phyloP scores from a whole-genome alignment of 2,888 invertebrate species.

The Philaethria dido region DNA sequence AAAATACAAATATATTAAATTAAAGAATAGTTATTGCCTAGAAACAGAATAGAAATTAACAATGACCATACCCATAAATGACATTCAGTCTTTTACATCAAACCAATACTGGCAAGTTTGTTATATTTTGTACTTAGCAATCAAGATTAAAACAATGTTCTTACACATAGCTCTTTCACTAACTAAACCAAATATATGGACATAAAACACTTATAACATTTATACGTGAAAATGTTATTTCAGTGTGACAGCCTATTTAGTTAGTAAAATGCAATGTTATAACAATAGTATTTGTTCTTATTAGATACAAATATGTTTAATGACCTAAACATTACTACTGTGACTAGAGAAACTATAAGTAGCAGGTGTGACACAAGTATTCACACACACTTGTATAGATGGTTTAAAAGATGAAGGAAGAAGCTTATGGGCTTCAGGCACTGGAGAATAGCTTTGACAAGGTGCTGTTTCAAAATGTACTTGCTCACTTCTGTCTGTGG shows the following conservation, averaged over 20 bases:
- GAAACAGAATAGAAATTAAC: slow-evolving; percentile 67
- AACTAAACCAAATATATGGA: slow-evolving; percentile 53
- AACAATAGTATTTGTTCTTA: slow-evolving; percentile 48
- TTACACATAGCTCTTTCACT: slow-evolving; percentile 71
- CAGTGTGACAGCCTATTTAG: slow-evolving; percentile 36
- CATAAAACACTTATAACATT: no score
- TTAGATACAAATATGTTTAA: slow-evolving; percentile 46
- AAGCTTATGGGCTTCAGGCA: slow-evolving; percentile 79
- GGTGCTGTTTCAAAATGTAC: slow-evolving; percentile 76
- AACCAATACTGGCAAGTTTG: slow-evolving; percentile 84
- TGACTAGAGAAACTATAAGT: slow-evolving; percentile 84
- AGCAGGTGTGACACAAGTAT: slow-evolving; percentile 80
- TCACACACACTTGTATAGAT: slow-evolving; percentile 81
- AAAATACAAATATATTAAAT: slow-evolving; percentile 41
- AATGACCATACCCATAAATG: slow-evolving; percentile 72
- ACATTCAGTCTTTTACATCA: slow-evolving; percentile 82
- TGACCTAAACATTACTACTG: slow-evolving; percentile 76
- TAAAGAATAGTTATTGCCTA: slow-evolving; percentile 54
- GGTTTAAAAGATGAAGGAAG: slow-evolving; percentile 80
- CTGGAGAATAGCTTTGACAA: slow-evolving; percentile 76
- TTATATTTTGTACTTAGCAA: slow-evolving; percentile 82
- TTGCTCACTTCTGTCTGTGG: slow-evolving; percentile 74
- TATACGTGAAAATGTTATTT: background rate
- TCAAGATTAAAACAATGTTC: slow-evolving; percentile 61
- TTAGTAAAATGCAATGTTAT: slow-evolving; percentile 69